Percentiles rank a stretch among this genome's conserved stretches.
Conservation (phyloP, 1,140 invertebrate species). For the Probaryconus sp. region DNA sequence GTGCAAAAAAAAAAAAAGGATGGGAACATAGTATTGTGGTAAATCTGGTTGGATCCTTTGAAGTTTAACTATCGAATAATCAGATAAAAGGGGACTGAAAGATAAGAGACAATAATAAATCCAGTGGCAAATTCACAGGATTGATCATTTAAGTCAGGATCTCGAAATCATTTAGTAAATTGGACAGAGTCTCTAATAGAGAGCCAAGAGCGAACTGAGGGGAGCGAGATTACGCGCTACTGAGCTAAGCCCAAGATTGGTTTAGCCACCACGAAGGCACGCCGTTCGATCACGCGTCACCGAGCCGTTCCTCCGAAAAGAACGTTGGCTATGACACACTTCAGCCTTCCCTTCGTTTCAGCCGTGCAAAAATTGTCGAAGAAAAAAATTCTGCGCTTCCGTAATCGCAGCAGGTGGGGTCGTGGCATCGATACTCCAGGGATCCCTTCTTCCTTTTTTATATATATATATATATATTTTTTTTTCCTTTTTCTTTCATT, state of each 20-base stretch:
- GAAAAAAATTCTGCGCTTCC: not conserved
- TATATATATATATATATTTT: constrained; percentile 6
- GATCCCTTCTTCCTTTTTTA: constrained; percentile 6
- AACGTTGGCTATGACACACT: constrained; percentile 57
- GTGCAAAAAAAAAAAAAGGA: not conserved
- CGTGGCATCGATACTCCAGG: constrained; percentile 63
- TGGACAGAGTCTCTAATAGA: constrained; percentile 52
- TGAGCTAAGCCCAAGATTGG: constrained; percentile 77
- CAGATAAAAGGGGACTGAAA: constrained; percentile 18
- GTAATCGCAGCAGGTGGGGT: constrained; percentile 63
- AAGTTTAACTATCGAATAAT: constrained; percentile 16
- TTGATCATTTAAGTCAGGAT: constrained; percentile 71
- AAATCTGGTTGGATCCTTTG: not conserved
- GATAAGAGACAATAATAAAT: constrained; percentile 37
- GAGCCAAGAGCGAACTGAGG: constrained; percentile 21
- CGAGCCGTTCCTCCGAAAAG: constrained; percentile 62
- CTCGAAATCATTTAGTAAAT: constrained; percentile 74
- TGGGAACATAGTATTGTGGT: not conserved
- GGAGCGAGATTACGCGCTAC: constrained; percentile 68
- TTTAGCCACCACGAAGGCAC: constrained; percentile 76
- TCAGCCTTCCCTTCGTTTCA: constrained; percentile 31
- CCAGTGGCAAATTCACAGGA: constrained; percentile 51
- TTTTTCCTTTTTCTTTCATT: constrained; percentile 11
- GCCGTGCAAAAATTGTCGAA: constrained; percentile 2
- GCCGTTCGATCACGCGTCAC: constrained; percentile 75